Conservation (phyloP, 2,797 vertebrate genomes). For the Phaenicophaeus curvirostris region DNA sequence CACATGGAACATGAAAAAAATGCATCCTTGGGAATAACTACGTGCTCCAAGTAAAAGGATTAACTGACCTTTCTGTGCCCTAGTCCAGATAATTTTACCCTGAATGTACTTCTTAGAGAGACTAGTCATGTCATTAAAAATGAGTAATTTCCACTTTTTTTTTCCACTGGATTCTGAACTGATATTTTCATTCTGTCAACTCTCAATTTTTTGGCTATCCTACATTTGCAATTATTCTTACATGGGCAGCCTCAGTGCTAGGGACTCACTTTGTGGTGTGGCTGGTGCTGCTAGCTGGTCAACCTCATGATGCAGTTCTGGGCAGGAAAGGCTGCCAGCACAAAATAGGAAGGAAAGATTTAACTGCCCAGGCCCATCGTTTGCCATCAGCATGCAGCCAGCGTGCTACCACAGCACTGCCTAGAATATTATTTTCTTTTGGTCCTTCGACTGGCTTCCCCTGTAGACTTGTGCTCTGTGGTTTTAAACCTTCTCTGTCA, state of each 20-base stretch:
- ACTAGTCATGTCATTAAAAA: not conserved
- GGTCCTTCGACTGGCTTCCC: not conserved
- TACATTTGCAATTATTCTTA: not conserved
- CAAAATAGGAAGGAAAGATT: not conserved
- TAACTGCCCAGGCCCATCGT: accelerated
- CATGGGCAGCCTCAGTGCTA: not conserved
- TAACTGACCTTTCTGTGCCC: not conserved
- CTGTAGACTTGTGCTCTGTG: not conserved
- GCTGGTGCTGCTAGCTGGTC: not conserved
- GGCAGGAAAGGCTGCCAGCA: not conserved
- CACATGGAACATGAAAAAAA: not conserved
- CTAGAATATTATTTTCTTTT: not conserved
- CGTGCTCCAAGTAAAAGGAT: not conserved
- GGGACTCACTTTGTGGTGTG: accelerated
- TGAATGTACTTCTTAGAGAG: not conserved
- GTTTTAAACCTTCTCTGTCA: not conserved
- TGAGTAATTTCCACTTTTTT: not conserved
- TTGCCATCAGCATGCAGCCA: not conserved
- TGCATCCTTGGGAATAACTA: not conserved
- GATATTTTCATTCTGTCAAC: not conserved
- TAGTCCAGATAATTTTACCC: not conserved
- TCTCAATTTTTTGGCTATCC: not conserved
- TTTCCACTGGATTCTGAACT: not conserved
- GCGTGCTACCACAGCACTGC: not conserved
- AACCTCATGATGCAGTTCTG: not conserved